Conservation (phyloP, 1,140 invertebrate genomes). For the Caerostris extrusa region DNA sequence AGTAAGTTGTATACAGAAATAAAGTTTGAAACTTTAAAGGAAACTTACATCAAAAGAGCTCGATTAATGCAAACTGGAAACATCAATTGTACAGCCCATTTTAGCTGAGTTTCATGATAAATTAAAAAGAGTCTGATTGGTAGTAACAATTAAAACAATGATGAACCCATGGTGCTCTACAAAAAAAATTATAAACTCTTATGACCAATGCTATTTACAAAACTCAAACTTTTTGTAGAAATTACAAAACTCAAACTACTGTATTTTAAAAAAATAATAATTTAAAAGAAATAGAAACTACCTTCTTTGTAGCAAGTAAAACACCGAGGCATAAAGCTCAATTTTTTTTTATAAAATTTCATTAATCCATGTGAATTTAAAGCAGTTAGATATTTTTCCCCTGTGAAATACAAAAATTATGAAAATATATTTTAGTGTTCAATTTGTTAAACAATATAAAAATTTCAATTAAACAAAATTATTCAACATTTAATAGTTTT, state of each 20-base stretch:
- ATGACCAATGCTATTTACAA: background rate
- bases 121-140: constrained; percentile 85
- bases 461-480: too few relatives aligned
- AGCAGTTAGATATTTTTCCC: constrained; percentile 77
- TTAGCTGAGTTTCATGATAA: constrained; percentile 89
- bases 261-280: background rate
- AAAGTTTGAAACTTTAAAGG: background rate
- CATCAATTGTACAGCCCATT: constrained; percentile 92
- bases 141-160: constrained; percentile 80
- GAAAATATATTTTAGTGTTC: background rate
- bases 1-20: too few relatives aligned
- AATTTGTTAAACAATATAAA: too few relatives aligned
- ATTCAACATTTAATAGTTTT: too few relatives aligned
- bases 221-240: background rate
- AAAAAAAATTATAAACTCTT: background rate
- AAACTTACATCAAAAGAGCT: constrained; percentile 84
- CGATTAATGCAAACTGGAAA: constrained; percentile 86
- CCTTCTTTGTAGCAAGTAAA: constrained; percentile 88
- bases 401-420: constrained; percentile 20
- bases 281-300: constrained; percentile 80
- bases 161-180: constrained; percentile 66
- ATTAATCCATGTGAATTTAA: constrained; percentile 81
- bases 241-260: background rate
- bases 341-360: constrained; percentile 89
- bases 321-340: constrained; percentile 90